phyloP scores from a whole-genome alignment of 2,888 invertebrate genomes.

The Entomobrya multifasciata region DNA sequence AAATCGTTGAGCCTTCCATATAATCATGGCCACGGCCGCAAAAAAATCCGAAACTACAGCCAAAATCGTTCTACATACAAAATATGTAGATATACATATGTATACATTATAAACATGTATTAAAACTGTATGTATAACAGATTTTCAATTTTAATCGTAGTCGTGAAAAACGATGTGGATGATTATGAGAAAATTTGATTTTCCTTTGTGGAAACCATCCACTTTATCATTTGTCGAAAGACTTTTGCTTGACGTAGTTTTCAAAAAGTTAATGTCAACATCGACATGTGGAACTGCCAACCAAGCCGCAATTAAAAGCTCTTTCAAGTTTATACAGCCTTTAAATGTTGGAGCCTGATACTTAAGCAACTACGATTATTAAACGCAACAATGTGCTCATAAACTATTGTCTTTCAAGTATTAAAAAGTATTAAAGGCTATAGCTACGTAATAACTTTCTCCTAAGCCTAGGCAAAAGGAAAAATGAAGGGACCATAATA shows the following conservation, averaged over 20 bases:
- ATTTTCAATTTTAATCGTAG: too few relatives aligned
- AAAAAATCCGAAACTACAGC: too few relatives aligned
- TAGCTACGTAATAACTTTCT: slow-evolving; percentile 22
- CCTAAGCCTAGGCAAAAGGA: neutral
- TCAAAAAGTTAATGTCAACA: slow-evolving; percentile 43
- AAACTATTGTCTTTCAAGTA: slow-evolving; percentile 24
- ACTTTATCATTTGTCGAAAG: neutral
- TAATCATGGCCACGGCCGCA: too few relatives aligned
- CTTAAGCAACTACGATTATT: neutral
- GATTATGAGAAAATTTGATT: slow-evolving; percentile 36
- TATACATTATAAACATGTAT: too few relatives aligned
- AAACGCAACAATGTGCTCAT: slow-evolving; percentile 30
- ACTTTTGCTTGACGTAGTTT: neutral
- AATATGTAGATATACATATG: too few relatives aligned
- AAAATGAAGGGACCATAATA: neutral
- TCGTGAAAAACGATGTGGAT: neutral
- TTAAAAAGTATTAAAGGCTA: too few relatives aligned
- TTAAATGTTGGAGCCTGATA: neutral
- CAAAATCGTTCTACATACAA: neutral
- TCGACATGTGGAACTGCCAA: neutral
- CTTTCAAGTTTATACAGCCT: neutral
- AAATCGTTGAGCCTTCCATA: neutral
- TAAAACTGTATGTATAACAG: too few relatives aligned
- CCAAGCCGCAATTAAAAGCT: slow-evolving; percentile 53
- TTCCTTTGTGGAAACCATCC: slow-evolving; percentile 13